Conservation (phyloP, 2,888 invertebrate species). For the Oligia latruncula region DNA sequence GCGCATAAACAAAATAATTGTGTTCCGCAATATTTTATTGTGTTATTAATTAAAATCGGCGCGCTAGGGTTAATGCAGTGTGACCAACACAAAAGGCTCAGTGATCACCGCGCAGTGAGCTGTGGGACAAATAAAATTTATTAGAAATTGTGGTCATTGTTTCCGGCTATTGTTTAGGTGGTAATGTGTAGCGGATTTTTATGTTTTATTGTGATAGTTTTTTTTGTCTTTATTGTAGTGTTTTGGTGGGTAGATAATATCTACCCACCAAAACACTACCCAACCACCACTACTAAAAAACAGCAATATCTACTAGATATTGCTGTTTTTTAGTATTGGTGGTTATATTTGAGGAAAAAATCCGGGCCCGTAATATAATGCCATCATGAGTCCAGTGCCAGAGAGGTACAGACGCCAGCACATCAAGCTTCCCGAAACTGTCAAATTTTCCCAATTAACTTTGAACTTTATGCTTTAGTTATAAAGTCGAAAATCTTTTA, state of each 20-base stretch:
- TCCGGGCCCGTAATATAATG: neutral
- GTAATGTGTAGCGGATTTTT: conserved; percentile 21
- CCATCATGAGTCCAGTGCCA: neutral
- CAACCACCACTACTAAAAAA: neutral
- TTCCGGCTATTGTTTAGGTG: conserved; percentile 47
- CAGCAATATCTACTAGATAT: neutral
- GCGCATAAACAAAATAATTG: conserved; percentile 50
- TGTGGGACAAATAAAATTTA: conserved; percentile 63
- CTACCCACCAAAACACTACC: no score
- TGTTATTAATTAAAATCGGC: conserved; percentile 63
- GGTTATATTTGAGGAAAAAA: neutral
- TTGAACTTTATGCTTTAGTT: no score
- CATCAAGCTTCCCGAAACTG: no score
- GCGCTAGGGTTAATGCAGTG: conserved; percentile 58
- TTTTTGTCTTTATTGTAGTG: neutral
- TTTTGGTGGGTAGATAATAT: neutral
- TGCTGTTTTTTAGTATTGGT: neutral
- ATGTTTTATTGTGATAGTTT: neutral
- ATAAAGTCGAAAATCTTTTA: no score
- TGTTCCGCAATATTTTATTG: conserved; percentile 54
- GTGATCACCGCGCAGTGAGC: conserved; percentile 47
- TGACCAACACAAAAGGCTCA: conserved; percentile 58
- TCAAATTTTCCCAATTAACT: no score
- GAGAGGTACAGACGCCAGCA: no score
- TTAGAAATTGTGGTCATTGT: conserved; percentile 54